phyloP scores from a whole-genome alignment of 1,140 invertebrate genomes.

The Hylaeus volcanicus region DNA sequence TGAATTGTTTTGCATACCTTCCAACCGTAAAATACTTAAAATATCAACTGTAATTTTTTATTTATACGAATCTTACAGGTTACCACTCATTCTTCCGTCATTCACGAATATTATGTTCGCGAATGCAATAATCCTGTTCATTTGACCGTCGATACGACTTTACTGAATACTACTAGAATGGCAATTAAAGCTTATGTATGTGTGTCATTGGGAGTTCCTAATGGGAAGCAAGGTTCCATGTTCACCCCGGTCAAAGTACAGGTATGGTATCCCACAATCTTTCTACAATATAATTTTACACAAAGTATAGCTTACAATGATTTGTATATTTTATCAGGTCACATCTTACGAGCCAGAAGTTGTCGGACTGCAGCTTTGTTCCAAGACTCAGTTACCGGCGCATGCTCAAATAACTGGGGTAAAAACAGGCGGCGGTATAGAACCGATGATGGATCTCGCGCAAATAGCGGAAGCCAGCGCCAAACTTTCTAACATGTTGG shows the following conservation, averaged over 20 bases:
- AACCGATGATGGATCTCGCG: slow-evolving; percentile 91
- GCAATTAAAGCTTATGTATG: slow-evolving; percentile 94
- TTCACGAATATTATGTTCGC: slow-evolving; percentile 97
- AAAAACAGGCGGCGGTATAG: slow-evolving; percentile 83
- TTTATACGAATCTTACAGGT: slow-evolving; percentile 80
- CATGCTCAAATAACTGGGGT: slow-evolving; percentile 63
- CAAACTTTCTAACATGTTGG: slow-evolving; percentile 88
- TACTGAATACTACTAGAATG: slow-evolving; percentile 89
- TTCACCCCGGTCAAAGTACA: slow-evolving; percentile 95
- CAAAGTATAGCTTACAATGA: not conserved
- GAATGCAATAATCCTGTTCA: slow-evolving; percentile 97
- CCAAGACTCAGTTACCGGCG: slow-evolving; percentile 84
- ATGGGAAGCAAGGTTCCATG: slow-evolving; percentile 96
- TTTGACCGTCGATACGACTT: slow-evolving; percentile 95
- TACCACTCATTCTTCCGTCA: slow-evolving; percentile 97
- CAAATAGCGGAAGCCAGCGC: slow-evolving; percentile 91
- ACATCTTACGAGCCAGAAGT: slow-evolving; percentile 94
- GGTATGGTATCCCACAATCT: slow-evolving; percentile 56
- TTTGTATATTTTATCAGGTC: slow-evolving; percentile 76
- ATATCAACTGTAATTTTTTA: not conserved
- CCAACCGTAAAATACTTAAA: not conserved
- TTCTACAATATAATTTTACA: not conserved
- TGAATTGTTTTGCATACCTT: slow-evolving; percentile 32
- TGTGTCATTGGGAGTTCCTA: slow-evolving; percentile 86
- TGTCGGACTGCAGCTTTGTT: slow-evolving; percentile 88